Base-by-base conservation (phyloP, 2,113 vertebrate genomes). In the Forbesichthys agassizii region DNA sequence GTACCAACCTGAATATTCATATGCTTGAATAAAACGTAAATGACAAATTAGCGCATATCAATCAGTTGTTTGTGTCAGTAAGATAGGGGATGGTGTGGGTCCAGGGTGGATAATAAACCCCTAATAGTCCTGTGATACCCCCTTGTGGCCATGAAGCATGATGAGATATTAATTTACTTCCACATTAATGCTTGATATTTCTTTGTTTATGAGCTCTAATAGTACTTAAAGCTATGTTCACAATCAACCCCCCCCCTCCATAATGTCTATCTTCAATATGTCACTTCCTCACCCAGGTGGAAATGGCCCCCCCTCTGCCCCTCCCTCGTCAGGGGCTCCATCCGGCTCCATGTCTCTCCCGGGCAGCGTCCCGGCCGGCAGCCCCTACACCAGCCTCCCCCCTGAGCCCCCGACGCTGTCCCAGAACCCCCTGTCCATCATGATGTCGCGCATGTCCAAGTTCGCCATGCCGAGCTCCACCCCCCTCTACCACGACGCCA, bases 381-480 rank as follows among this genome's bases (percentile, higher is more conserved):
- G 95, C 83, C 96, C 96, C n/a, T 99, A 99, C 77, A 94, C 95
- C 83, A 95, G 36, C 36, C 36, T 99, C 91, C 96, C 97, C 66
- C 95, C 97, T 27, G 97, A 99, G 92, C 96, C 97, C 36, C 36
- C 36, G 4, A 98, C 97, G 78, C 92, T 99, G 27, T 99, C 97
- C 77, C 97, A 99, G 91, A 99, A 99, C 80, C 98, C 98, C 9
- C 95, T 99, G 51, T 98, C 98, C 61, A 98, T 99, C 75, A 99
- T 99, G 97, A 99, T 99, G 98, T 99, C 98, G 71, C 95, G 96
- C 78, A 99, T 99, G 98, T 99, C 98, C 82, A 99, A 99, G 90
- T 99, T 99, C 84, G 97, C 98, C 64, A 99, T 99, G 98, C 98
- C 98, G 75, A 99, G 97, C 86, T 99, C 98, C 57, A 99, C 97